Evolutionary conservation across 1,140 invertebrate species (phyloP), one percentile per base, ranked within the genome.

Genomic region (Penaeus japonicus): DNA sequence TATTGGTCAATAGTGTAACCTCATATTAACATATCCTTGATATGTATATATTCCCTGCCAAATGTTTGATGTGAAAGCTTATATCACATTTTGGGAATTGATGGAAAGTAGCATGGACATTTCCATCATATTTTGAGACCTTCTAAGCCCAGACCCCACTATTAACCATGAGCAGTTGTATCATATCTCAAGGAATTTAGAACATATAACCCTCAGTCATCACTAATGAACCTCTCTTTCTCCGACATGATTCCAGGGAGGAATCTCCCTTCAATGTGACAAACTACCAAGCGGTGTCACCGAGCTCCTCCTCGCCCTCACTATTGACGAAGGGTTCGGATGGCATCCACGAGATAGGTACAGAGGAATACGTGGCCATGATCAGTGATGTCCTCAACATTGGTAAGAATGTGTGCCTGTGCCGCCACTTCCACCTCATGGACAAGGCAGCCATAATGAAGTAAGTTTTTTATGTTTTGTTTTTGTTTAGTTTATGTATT

Each of bases 341-440:
- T 20, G 32, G 47, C 20, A n/a, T 35, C 47, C 89, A 90, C 22
- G 88, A 90, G 30, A 78, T 94, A 3, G 89, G 91, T 17, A 73
- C 90, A 7, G 80, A 91, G 22, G 97, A 99, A 92, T 99, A 98
- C 94, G 97, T 99, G 4, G 95, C 95, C 39, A 96, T 99, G 92
- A 95, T 99, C 54, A 93, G 95, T 86, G 97, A 99, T 93, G 95
- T 96, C 81, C 93, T 99, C 32, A 95, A 96, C 91, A 95, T 99
- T 94, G 96, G 97, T 91, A 99, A 99, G 92, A 99, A 99, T 93
- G 93, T 99, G 0, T 98, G 97, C 91, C 91, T 99, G 0, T 99
- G 97, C 91, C 93, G 98, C 75, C 96, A 99, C 93, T 99, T 99
- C 92, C 95, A 97, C 84, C 93, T 93, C 17, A 93, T 99, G 54